Conservation (phyloP, 2,113 vertebrate species). For the Bubo bubo region DNA sequence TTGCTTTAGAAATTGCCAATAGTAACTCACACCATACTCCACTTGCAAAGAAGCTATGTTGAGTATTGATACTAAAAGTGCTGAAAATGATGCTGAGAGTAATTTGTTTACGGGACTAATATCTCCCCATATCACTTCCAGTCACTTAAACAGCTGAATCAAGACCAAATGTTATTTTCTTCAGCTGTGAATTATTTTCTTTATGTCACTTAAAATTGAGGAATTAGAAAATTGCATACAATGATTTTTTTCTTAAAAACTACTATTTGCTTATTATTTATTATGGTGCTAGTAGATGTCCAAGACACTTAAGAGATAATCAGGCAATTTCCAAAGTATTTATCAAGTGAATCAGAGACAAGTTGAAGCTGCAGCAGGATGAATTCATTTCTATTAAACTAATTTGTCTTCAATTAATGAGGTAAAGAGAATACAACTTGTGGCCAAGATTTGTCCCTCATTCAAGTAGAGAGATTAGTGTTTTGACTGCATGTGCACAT, state of each 20-base stretch:
- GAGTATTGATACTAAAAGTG: not conserved
- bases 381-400: not conserved
- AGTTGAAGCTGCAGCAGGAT: not conserved
- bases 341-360: not conserved
- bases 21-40: not conserved
- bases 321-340: not conserved
- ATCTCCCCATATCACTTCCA: not conserved
- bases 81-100: not conserved
- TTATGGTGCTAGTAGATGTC: not conserved
- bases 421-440: not conserved
- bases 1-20: not conserved
- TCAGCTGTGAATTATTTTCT: not conserved
- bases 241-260: not conserved
- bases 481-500: not conserved
- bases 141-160: slow-evolving; percentile 1
- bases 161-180: not conserved
- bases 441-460: not conserved
- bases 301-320: not conserved
- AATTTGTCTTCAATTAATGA: not conserved
- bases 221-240: not conserved
- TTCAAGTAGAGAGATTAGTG: not conserved
- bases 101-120: slow-evolving; percentile 1
- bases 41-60: not conserved
- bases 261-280: not conserved
- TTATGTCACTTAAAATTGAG: not conserved